A percentile compares a stretch with the other conserved stretches of the same genome.
Conservation (phyloP, 2,888 invertebrate genomes). For the Xestia sexstrigata region DNA sequence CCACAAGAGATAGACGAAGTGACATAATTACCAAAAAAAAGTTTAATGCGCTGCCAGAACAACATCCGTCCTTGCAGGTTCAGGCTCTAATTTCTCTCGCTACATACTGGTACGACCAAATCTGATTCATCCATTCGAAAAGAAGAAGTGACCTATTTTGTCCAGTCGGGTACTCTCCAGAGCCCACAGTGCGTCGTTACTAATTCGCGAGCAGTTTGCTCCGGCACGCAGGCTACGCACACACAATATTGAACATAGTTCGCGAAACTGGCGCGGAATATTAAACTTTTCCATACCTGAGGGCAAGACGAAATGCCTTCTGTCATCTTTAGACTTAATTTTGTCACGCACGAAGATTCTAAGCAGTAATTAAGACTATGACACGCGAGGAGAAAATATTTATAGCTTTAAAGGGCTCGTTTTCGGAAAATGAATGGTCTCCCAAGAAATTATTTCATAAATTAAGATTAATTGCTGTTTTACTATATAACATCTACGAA, state of each 20-base stretch:
- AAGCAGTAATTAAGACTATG: slow-evolving; percentile 13
- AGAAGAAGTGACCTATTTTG: not conserved
- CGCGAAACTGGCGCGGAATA: slow-evolving; percentile 41
- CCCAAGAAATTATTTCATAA: not conserved
- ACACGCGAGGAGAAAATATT: not conserved
- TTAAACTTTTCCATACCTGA: slow-evolving; percentile 44
- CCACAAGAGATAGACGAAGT: not conserved
- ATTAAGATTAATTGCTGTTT: not conserved
- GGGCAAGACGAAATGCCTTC: slow-evolving; percentile 29
- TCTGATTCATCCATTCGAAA: not conserved
- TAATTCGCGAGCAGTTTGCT: slow-evolving; percentile 42
- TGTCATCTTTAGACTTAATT: slow-evolving; percentile 17
- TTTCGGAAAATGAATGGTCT: not conserved
- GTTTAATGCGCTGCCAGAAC: not conserved
- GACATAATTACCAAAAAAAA: not conserved
- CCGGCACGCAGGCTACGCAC: slow-evolving; percentile 46
- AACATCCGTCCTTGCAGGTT: not conserved
- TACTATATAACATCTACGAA: not conserved
- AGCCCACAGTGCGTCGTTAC: slow-evolving; percentile 28
- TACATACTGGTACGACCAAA: too few relatives aligned
- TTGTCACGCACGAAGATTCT: slow-evolving; percentile 4
- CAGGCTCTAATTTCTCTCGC: not conserved
- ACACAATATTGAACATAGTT: slow-evolving; percentile 57
- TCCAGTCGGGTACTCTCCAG: not conserved
- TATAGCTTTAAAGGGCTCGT: not conserved